Evolutionary conservation across 2,888 invertebrate genomes (phyloP), one percentile per base, ranked within the genome.

Genomic region (Ligdia adustata): DNA sequence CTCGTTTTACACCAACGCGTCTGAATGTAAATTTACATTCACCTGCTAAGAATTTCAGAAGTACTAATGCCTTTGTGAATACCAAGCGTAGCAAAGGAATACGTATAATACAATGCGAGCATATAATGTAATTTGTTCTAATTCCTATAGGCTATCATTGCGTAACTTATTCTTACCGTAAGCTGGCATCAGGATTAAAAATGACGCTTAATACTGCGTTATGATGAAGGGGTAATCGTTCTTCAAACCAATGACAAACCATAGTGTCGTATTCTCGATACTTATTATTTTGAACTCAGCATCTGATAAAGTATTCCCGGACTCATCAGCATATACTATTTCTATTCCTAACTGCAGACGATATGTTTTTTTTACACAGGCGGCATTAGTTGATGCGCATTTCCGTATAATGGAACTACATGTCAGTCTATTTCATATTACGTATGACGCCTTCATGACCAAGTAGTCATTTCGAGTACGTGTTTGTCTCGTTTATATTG

Each of bases 401-500:
- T 54, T 47, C 34, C 40, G 50, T 52, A 37, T 52, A 49, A 44
- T 44, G 26, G 34, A 35, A 46, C 29, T 32, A 45, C 39, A 43
- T 37, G 47, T 38, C 46, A 52, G 48, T 54, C 52, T 48, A 47
- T 46, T 56, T 56, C 40, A 50, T 54, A 51, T 54, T 45, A 43
- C 42, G 44, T 24, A 53, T 39, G 28, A 38, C 39, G 47, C 51
- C 39, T 50, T 52, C 46, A 56, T 54, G 48, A 38, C 38, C 46
- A 49, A 49, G 29, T 57, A 56, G 52, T 49, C 55, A 57, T 59
- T 51, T 49, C 52, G 55, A 39, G 42, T 55, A 59, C 50, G 41
- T 12, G 34, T 52, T 48, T 57, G 57, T 54, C 64, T 54, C 42
- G 61, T 47, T 55, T 57, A 58, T 62, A 71, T 76, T 72, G 65